phyloP scores from a whole-genome alignment of 1,140 invertebrate genomes.

The Neodiprion fabricii region DNA sequence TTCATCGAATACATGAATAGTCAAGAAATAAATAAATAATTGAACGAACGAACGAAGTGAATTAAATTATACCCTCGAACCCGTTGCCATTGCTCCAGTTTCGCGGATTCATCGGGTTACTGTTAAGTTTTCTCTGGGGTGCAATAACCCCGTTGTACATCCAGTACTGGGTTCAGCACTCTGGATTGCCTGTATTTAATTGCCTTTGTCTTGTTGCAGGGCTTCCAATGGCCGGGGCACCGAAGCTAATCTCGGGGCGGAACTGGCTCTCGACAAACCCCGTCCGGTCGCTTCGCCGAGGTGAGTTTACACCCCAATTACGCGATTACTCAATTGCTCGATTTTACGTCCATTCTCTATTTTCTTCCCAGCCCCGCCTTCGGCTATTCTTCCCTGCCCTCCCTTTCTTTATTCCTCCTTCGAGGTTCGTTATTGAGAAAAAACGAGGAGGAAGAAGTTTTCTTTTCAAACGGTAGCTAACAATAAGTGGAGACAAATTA shows the following conservation, averaged over 20 bases:
- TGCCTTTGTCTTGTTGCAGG: slow-evolving; percentile 33
- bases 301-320: slow-evolving; percentile 34
- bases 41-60: too few relatives aligned
- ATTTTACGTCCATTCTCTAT: not conserved
- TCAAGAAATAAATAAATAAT: too few relatives aligned
- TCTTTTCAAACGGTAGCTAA: too few relatives aligned
- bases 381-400: not conserved
- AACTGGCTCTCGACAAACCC: slow-evolving; percentile 49
- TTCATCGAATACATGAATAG: too few relatives aligned
- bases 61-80: too few relatives aligned
- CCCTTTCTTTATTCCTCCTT: not conserved
- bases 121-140: not conserved
- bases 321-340: not conserved
- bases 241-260: slow-evolving; percentile 47
- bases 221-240: slow-evolving; percentile 54
- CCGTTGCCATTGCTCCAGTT: too few relatives aligned
- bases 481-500: too few relatives aligned
- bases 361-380: not conserved
- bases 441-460: too few relatives aligned
- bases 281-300: slow-evolving; percentile 49
- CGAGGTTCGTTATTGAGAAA: too few relatives aligned
- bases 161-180: too few relatives aligned
- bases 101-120: not conserved
- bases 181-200: not conserved
- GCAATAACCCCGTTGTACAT: too few relatives aligned